These are phyloP conservation scores for Disparrhopalites patrizii DNA, from an alignment of 2,888 invertebrate genomes.

Conservation along the genomic window DNA sequence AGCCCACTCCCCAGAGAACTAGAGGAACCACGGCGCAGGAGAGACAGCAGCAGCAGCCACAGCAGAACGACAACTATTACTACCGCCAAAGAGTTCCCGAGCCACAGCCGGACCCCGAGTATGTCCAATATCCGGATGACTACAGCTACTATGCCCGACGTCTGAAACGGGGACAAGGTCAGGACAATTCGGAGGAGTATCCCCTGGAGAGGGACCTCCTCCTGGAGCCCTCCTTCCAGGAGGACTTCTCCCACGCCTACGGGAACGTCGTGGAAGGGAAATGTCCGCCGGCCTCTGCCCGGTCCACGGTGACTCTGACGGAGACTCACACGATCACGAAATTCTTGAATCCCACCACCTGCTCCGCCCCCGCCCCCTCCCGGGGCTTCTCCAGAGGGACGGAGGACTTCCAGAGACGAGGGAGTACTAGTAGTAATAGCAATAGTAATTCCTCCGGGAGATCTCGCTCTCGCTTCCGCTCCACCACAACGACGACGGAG, in stretches of 20 bases:
- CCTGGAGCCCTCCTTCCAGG: constrained; percentile 29
- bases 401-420: too few relatives aligned
- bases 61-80: constrained; percentile 1
- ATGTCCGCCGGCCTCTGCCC: constrained; percentile 22
- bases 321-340: constrained; percentile 22
- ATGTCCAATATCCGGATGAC: constrained; percentile 10
- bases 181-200: background rate
- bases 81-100: background rate
- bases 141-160: constrained; percentile 24
- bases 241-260: constrained; percentile 6
- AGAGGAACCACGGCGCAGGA: background rate
- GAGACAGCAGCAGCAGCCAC: background rate
- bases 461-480: too few relatives aligned
- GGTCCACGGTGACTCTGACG: constrained; percentile 13
- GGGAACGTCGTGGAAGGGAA: background rate
- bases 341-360: constrained; percentile 8
- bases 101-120: constrained; percentile 11
- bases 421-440: too few relatives aligned
- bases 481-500: too few relatives aligned
- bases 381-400: too few relatives aligned
- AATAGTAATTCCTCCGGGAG: too few relatives aligned
- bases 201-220: constrained; percentile 25
- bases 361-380: too few relatives aligned
- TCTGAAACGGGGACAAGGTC: constrained; percentile 21
- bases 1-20: background rate